Evolutionary conservation across 1,140 invertebrate genomes (phyloP).

Genomic region (Mamestra configurata): DNA sequence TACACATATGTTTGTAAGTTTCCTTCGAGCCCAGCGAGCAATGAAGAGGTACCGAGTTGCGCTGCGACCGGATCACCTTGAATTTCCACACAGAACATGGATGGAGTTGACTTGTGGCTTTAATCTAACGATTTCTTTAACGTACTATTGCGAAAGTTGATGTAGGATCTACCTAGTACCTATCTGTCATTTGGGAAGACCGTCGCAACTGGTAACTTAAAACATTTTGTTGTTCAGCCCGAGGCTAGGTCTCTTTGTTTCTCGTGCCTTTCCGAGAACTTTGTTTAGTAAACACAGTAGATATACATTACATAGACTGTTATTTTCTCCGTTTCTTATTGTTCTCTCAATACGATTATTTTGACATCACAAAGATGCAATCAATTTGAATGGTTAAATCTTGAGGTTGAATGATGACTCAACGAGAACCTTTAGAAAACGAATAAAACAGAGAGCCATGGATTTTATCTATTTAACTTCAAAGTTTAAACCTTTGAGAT

Average conservation of each 20-base stretch:
- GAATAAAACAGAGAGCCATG: not conserved
- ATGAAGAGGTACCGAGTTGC: slow-evolving; percentile 60
- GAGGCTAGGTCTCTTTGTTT: slow-evolving; percentile 23
- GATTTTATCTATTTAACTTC: not conserved
- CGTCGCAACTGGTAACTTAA: not conserved
- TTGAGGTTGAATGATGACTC: not conserved
- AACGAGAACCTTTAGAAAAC: no score
- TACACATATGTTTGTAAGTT: not conserved
- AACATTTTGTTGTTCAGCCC: slow-evolving; percentile 19
- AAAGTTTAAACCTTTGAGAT: not conserved
- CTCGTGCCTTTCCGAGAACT: slow-evolving; percentile 26
- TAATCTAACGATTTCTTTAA: slow-evolving; percentile 48
- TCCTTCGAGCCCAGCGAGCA: slow-evolving; percentile 11
- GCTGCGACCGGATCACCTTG: slow-evolving; percentile 79
- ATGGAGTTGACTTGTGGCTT: slow-evolving; percentile 38
- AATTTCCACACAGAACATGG: slow-evolving; percentile 71
- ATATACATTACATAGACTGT: not conserved
- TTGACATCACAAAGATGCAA: not conserved
- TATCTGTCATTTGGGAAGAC: slow-evolving; percentile 10
- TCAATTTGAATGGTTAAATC: not conserved
- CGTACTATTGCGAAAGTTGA: slow-evolving; percentile 38
- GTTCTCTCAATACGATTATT: slow-evolving; percentile 2
- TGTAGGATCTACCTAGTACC: slow-evolving; percentile 21
- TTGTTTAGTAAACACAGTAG: slow-evolving; percentile 15
- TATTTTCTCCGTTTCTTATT: slow-evolving; percentile 11